Conservation (phyloP, 2,113 vertebrate species). For the Antidorcas marsupialis region DNA sequence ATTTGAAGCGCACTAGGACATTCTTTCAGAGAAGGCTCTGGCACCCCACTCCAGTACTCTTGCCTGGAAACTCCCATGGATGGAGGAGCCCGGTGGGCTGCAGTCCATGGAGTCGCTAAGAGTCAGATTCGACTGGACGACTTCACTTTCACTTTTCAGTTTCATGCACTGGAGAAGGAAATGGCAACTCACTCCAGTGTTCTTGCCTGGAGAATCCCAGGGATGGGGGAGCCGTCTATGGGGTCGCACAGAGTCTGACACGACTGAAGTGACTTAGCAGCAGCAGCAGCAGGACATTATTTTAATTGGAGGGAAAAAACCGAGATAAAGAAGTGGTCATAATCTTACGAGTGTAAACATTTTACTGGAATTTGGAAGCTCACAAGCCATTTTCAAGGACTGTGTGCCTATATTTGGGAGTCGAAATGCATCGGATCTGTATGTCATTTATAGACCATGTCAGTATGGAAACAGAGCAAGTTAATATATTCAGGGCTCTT, state of each 20-base stretch:
- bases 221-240: rapidly evolving
- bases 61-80: too few relatives aligned
- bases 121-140: rapidly evolving
- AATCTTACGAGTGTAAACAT: not conserved
- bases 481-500: not conserved
- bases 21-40: not conserved
- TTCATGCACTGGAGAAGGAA: too few relatives aligned
- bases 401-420: not conserved
- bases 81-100: too few relatives aligned
- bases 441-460: not conserved
- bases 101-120: rapidly evolving
- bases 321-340: not conserved
- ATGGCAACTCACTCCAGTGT: too few relatives aligned
- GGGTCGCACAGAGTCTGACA: too few relatives aligned
- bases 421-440: not conserved
- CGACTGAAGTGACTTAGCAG: rapidly evolving
- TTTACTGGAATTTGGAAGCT: not conserved
- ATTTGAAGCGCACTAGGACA: not conserved
- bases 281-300: not conserved
- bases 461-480: not conserved
- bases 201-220: too few relatives aligned
- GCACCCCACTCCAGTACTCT: too few relatives aligned
- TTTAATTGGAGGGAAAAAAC: not conserved
- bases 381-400: not conserved
- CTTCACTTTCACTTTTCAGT: too few relatives aligned